phyloP scores from a whole-genome alignment of 2,888 invertebrate species.

The Bhutanitis thaidina region DNA sequence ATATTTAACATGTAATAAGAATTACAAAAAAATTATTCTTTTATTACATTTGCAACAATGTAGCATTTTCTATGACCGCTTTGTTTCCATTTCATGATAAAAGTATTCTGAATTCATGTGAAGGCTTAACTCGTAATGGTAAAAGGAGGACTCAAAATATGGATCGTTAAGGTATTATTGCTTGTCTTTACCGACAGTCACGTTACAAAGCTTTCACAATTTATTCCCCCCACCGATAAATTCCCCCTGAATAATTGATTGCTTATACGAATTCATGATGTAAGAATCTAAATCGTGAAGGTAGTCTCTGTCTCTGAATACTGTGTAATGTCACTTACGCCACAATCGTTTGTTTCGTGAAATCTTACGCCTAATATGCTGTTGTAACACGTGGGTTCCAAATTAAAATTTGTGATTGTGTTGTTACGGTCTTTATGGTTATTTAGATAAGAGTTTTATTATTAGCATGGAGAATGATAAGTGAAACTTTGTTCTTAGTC shows the following conservation, averaged over 20 bases:
- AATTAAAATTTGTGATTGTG: constrained; percentile 5
- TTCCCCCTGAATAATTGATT: constrained; percentile 21
- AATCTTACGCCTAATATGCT: not conserved
- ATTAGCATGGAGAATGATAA: not conserved
- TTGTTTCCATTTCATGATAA: no score
- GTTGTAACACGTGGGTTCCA: not conserved
- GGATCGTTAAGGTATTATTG: constrained; percentile 4
- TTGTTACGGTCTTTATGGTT: constrained; percentile 2
- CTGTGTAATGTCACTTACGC: constrained; percentile 1
- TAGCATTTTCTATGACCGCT: no score
- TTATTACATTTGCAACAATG: no score
- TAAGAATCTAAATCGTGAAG: constrained; percentile 13
- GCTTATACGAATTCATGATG: constrained; percentile 11
- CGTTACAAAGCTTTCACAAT: constrained; percentile 10
- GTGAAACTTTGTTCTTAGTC: not conserved
- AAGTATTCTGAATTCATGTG: no score
- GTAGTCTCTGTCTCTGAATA: constrained; percentile 4
- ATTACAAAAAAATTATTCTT: no score
- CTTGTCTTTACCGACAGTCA: constrained; percentile 1
- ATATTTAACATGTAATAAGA: no score
- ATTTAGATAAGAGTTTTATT: constrained; percentile 6
- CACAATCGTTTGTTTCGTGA: not conserved
- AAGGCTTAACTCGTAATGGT: not conserved
- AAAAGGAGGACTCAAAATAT: constrained; percentile 3
- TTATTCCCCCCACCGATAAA: not conserved